These are phyloP conservation scores for Dufourea novaeangliae DNA, from an alignment of 1,140 invertebrate species.

Conservation along the genomic window DNA sequence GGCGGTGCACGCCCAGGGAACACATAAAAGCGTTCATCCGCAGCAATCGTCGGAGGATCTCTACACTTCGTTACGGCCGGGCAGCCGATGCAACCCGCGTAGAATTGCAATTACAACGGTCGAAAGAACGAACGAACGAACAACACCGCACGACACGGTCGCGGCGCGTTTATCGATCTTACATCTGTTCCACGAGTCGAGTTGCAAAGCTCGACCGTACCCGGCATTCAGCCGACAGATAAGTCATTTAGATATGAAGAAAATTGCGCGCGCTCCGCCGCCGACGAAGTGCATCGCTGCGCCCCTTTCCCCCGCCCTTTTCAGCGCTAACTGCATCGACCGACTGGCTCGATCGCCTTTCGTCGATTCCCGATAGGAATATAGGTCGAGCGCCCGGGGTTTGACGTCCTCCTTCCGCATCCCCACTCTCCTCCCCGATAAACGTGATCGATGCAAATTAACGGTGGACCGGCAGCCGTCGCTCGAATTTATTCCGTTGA, in stretches of 20 bases:
- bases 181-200: conserved; percentile 24
- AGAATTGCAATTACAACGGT: conserved; percentile 7
- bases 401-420: not conserved
- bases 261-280: conserved; percentile 28
- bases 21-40: too few relatives aligned
- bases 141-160: conserved; percentile 4
- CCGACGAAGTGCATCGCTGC: not conserved
- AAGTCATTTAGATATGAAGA: conserved; percentile 58
- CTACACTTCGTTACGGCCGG: not conserved
- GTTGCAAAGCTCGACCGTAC: conserved; percentile 9
- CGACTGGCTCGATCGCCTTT: conserved; percentile 36
- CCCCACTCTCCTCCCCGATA: conserved; percentile 7
- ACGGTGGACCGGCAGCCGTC: not conserved
- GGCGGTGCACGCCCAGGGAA: too few relatives aligned
- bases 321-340: conserved; percentile 21
- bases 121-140: conserved; percentile 1
- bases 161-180: conserved; percentile 42
- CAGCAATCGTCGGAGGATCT: not conserved
- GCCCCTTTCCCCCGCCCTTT: too few relatives aligned
- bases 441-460: conserved; percentile 31
- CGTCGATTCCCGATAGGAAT: conserved; percentile 40
- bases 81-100: too few relatives aligned
- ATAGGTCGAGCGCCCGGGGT: conserved; percentile 20
- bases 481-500: conserved; percentile 19
- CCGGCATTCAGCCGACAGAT: conserved; percentile 47